These are phyloP conservation scores for Xiphophorus hellerii DNA, from an alignment of 2,113 vertebrate species.

Conservation along the genomic window DNA sequence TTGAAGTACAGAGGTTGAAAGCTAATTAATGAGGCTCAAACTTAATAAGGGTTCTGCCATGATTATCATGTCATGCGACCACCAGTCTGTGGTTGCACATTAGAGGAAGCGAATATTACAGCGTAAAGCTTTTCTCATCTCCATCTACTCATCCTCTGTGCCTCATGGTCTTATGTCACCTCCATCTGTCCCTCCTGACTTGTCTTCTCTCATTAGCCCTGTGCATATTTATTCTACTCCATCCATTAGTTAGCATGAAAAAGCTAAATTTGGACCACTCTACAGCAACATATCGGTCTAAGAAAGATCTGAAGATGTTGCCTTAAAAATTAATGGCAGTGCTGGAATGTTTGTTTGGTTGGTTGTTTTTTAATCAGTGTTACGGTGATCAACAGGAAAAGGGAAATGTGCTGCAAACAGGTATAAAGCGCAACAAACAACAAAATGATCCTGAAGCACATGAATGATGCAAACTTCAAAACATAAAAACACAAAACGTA, in stretches of 20 bases:
- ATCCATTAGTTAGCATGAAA: not conserved
- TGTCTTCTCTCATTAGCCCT: not conserved
- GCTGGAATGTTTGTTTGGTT: not conserved
- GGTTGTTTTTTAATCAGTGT: too few species aligned
- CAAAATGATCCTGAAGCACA: too few species aligned
- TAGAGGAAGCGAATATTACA: constrained; percentile 24
- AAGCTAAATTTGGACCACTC: not conserved
- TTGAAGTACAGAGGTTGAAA: constrained; percentile 53
- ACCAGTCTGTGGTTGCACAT: constrained; percentile 19
- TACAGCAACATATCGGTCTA: not conserved
- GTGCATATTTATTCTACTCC: accelerated
- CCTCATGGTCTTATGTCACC: constrained; percentile 23
- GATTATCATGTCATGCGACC: constrained; percentile 48
- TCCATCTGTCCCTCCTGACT: constrained; percentile 32
- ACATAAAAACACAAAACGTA: too few species aligned
- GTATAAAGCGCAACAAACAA: too few species aligned
- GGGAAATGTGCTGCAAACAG: too few species aligned
- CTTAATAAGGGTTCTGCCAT: constrained; percentile 38
- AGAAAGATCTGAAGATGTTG: not conserved
- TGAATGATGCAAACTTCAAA: too few species aligned
- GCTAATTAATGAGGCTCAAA: constrained; percentile 62
- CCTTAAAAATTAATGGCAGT: not conserved
- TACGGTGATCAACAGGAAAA: too few species aligned
- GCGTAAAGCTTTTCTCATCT: constrained; percentile 21
- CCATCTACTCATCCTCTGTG: not conserved